Evolutionary conservation across 2,113 vertebrate genomes (phyloP).

Genomic region (Herpetotheres cachinnans): DNA sequence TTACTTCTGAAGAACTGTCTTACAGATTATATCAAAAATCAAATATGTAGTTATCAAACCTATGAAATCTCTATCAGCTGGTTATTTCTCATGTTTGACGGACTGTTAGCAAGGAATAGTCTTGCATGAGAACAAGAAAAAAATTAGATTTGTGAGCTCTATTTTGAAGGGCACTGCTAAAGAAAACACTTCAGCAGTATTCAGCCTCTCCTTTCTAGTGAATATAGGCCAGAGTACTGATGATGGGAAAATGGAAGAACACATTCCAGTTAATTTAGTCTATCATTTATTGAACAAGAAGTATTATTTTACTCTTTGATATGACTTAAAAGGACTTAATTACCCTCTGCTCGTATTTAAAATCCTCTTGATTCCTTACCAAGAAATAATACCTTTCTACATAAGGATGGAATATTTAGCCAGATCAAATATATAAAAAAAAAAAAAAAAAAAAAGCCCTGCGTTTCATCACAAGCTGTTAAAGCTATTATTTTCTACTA

Average conservation of each 20-base stretch:
- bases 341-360: conserved; percentile 65
- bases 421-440: conserved; percentile 71
- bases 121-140: neutral
- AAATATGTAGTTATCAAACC: neutral
- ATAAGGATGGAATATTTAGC: conserved; percentile 73
- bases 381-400: conserved; percentile 72
- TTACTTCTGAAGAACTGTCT: neutral
- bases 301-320: conserved; percentile 57
- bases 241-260: conserved; percentile 25
- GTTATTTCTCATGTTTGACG: neutral
- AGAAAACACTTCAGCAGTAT: neutral
- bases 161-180: neutral
- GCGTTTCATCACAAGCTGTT: conserved; percentile 84
- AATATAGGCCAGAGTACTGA: neutral
- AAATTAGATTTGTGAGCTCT: neutral
- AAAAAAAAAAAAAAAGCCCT: conserved; percentile 48
- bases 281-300: conserved; percentile 61
- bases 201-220: neutral
- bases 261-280: conserved; percentile 42
- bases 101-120: neutral
- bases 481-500: conserved; percentile 86
- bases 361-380: conserved; percentile 67
- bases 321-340: conserved; percentile 68
- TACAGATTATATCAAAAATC: neutral
- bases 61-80: neutral